Evolutionary conservation across 2,797 vertebrate species (phyloP), one percentile per base, ranked within the genome.

Genomic region (Galagoides demidoff): DNA sequence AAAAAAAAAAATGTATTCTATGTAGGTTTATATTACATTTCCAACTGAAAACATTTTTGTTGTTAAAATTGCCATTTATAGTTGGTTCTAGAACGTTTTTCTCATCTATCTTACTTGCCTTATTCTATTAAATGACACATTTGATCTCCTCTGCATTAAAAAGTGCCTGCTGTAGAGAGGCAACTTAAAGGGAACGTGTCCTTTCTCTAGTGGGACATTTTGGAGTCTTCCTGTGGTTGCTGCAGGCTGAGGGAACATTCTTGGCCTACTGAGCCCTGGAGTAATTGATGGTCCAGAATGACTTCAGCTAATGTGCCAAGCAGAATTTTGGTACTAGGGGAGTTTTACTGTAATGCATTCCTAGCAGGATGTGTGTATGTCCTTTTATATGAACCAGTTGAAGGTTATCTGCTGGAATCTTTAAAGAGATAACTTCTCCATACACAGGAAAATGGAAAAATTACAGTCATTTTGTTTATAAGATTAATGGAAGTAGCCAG

Each of bases 361-460:
- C 85, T 94, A 92, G 98, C 98, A 98, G 98, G 98, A 98, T 98
- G 98, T 79, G 7, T 97, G 98, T 98, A 63, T 27, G 61, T 63
- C 98, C 98, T 98, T 97, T 98, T 82, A 49, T 97, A 97, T 66
- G 96, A 97, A 96, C 97, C 86, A 27, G 2, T 63, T 63, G 25
- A 63, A 63, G 61, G 66, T 34, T 34, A 68, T 97, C 98, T 98
- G 97, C 3, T 96, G 95, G 93, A 87, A 96, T 96, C 96, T 97
- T 71, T 88, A 97, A 94, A 98, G 97, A 97, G 96, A 97, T 97
- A 96, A 84, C 95, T 95, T 97, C 97, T 98, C 97, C 95, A 93
- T 97, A 98, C 98, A 98, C 98, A 98, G 98, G 98, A 98, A 98
- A 97, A 96, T 97, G 97, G 95, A 96, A 95, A 96, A 96, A 96